A percentile compares a stretch with the other conserved stretches of the same genome.
These are phyloP conservation scores for Knipowitschia caucasica DNA, from an alignment of 2,797 vertebrate genomes.

Conservation along the genomic window DNA sequence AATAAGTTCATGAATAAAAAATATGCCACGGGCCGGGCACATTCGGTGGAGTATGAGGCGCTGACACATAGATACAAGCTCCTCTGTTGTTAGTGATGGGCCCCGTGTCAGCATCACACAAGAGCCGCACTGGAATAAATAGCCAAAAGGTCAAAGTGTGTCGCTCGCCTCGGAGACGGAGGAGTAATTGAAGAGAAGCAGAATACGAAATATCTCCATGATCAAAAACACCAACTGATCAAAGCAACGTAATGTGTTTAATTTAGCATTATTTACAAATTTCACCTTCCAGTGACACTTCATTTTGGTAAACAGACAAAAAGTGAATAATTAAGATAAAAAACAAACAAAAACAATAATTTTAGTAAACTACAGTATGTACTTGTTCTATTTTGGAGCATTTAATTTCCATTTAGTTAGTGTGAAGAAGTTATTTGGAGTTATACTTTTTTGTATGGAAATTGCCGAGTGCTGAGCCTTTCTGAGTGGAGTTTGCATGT, in stretches of 20 bases:
- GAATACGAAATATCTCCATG: background rate
- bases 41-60: background rate
- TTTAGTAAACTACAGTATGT: too few relatives aligned
- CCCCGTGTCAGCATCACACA: conserved; percentile 8
- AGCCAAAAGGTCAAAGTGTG: background rate
- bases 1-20: conserved; percentile 29
- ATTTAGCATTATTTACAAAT: background rate
- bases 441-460: too few relatives aligned
- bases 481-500: too few relatives aligned
- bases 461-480: too few relatives aligned
- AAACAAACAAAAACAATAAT: too few relatives aligned
- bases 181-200: background rate
- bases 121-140: background rate
- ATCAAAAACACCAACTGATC: background rate
- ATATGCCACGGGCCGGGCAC: conserved; percentile 10
- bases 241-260: background rate
- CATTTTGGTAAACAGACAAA: background rate
- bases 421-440: too few relatives aligned
- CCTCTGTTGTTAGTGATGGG: conserved; percentile 4
- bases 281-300: background rate
- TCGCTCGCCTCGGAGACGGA: background rate
- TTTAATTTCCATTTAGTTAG: too few relatives aligned
- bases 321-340: too few relatives aligned
- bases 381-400: too few relatives aligned
- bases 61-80: background rate